Evolutionary conservation across 37 sponge, comb jelly and placozoan genomes (phyloP).

Genomic region (Eunapius fragilis): DNA sequence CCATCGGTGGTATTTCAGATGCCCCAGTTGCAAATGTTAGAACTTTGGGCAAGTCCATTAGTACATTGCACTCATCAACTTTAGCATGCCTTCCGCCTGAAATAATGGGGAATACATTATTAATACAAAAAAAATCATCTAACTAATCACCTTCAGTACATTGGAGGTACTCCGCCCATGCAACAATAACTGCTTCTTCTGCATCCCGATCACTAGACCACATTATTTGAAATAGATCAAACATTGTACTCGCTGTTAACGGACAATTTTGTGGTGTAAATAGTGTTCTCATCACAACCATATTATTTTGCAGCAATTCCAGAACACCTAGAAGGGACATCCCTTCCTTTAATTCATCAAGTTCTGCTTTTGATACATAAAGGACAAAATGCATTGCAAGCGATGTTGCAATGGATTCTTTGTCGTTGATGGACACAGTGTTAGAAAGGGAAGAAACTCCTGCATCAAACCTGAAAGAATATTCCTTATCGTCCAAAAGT

Average conservation of each 20-base stretch:
- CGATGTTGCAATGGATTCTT: neutral
- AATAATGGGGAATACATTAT: neutral
- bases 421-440: neutral
- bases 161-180: conserved; percentile 14
- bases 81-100: neutral
- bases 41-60: no score
- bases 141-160: neutral
- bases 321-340: neutral
- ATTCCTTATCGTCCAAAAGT: neutral
- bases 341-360: conserved; percentile 17
- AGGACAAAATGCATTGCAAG: neutral
- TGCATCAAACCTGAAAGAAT: conserved; percentile 11
- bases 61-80: neutral
- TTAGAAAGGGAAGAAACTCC: neutral
- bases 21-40: conserved; percentile 5
- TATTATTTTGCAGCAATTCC: neutral
- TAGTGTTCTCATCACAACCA: neutral
- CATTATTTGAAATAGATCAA: neutral
- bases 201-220: neutral
- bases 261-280: neutral
- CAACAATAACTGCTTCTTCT: neutral
- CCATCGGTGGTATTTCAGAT: conserved; percentile 10
- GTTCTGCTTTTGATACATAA: neutral
- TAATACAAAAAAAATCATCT: neutral
- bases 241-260: neutral